Evolutionary conservation across 2,888 invertebrate genomes (phyloP), one percentile per base, ranked within the genome.

Genomic region (Leucania comma): DNA sequence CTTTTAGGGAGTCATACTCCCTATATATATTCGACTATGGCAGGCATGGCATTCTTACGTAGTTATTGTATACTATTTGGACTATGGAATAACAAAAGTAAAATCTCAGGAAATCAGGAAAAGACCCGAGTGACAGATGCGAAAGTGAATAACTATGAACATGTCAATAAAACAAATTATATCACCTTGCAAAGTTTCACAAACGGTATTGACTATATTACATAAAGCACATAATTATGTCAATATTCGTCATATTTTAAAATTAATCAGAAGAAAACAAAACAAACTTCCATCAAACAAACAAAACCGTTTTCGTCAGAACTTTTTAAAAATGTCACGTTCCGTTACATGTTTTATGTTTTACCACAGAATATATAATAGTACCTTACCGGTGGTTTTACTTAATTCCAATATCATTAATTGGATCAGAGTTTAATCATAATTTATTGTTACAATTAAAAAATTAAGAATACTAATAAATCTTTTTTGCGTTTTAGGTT

Each of bases 301-400:
- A 51, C 57, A 62, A 77, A 77, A 76, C 75, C 80, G 77, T 77
- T 77, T 79, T n/a, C 22, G 29, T 14, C 24, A 22, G 68, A 67
- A 68, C 51, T 74, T 68, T 75, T 76, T 29, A 60, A 73, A 77
- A 60, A 10, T 29, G 29, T 22, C 5, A 48, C 80, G 75, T 68
- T 77, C 51, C 80, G 60, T 79, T 79, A 42, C 46, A 48, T 3
- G 46, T 8, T 17, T 42, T 6, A 42, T 42, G 29, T 29, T 2
- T 29, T 29, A 29, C 29, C n/a, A n/a, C n/a, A n/a, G n/a, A n/a
- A n/a, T n/a, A n/a, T n/a, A n/a, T n/a, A n/a, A n/a, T n/a, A n/a
- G n/a, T n/a, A n/a, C n/a, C n/a, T n/a, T n/a, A n/a, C n/a, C n/a
- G n/a, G n/a, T n/a, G n/a, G n/a, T 38, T 38, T 38, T 12, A 38